Percentiles rank a stretch among this genome's conserved stretches.
These are phyloP conservation scores for Molothrus ater DNA, from an alignment of 2,797 vertebrate species.

Conservation along the genomic window DNA sequence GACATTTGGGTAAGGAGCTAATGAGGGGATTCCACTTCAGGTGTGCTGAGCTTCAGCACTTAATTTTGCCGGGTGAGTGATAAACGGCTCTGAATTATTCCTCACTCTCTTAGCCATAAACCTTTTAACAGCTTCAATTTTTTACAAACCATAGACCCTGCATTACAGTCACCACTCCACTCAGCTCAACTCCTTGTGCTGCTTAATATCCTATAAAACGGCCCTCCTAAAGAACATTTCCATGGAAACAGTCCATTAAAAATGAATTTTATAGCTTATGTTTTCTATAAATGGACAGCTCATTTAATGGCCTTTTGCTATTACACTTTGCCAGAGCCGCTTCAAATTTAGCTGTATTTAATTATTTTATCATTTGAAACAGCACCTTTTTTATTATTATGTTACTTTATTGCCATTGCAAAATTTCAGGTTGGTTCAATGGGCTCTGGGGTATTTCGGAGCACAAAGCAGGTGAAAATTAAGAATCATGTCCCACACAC, in stretches of 20 bases:
- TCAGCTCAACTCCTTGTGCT: conserved; percentile 37
- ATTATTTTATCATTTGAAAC: conserved; percentile 54
- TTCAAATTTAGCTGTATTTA: conserved; percentile 54
- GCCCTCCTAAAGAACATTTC: conserved; percentile 55
- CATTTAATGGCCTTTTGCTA: conserved; percentile 57
- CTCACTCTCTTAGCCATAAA: neutral
- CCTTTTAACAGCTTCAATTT: conserved; percentile 31
- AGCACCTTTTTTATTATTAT: neutral
- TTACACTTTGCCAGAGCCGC: neutral
- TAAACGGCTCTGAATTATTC: conserved; percentile 30
- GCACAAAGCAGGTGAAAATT: neutral
- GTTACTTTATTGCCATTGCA: neutral
- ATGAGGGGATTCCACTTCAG: conserved; percentile 23
- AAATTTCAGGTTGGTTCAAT: neutral
- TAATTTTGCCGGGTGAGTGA: conserved; percentile 14
- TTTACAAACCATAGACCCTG: conserved; percentile 40
- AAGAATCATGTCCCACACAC: neutral
- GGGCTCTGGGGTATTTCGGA: neutral
- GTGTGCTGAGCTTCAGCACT: conserved; percentile 2
- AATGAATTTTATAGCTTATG: conserved; percentile 59
- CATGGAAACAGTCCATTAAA: conserved; percentile 73
- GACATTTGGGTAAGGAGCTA: neutral
- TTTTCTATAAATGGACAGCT: conserved; percentile 63
- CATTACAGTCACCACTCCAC: neutral
- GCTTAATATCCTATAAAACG: conserved; percentile 40